Conservation (phyloP, 2,888 invertebrate genomes). For the Priocnemis perturbator region DNA sequence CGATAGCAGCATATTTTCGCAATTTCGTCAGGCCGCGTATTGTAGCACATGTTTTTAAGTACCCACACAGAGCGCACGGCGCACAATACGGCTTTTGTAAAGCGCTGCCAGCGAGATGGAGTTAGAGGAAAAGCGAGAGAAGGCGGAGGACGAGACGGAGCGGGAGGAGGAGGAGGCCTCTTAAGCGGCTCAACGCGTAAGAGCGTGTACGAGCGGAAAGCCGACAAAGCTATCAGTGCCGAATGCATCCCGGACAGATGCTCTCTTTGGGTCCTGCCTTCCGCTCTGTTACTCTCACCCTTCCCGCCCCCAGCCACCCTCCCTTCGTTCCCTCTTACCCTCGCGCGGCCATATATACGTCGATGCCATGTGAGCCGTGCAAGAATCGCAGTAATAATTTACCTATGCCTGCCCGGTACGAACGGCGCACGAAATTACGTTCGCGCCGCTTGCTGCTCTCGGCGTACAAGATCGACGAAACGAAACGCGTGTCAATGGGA, state of each 20-base stretch:
- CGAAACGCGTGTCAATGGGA: no score
- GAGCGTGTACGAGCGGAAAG: constrained; percentile 56
- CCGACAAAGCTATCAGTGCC: constrained; percentile 70
- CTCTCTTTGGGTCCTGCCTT: constrained; percentile 36
- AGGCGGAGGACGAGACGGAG: constrained; percentile 14
- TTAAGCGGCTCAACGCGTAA: constrained; percentile 65
- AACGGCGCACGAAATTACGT: no score
- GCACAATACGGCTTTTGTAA: constrained; percentile 26
- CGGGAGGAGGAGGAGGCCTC: constrained; percentile 52
- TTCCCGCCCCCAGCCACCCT: not conserved
- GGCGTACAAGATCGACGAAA: no score
- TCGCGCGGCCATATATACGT: not conserved
- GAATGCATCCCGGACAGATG: constrained; percentile 55
- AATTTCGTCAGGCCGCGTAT: not conserved
- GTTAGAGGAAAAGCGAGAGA: constrained; percentile 11
- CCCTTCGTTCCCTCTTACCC: not conserved
- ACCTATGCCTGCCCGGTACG: constrained; percentile 23
- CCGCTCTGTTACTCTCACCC: not conserved
- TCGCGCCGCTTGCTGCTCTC: no score
- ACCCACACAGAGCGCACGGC: constrained; percentile 2
- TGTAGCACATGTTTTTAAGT: constrained; percentile 10
- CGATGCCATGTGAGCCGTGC: constrained; percentile 42
- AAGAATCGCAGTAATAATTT: constrained; percentile 44
- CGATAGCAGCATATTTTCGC: no score
- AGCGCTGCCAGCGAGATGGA: constrained; percentile 20